Base-by-base conservation (phyloP, 2,113 vertebrate genomes). In the Coreoperca whiteheadi region DNA sequence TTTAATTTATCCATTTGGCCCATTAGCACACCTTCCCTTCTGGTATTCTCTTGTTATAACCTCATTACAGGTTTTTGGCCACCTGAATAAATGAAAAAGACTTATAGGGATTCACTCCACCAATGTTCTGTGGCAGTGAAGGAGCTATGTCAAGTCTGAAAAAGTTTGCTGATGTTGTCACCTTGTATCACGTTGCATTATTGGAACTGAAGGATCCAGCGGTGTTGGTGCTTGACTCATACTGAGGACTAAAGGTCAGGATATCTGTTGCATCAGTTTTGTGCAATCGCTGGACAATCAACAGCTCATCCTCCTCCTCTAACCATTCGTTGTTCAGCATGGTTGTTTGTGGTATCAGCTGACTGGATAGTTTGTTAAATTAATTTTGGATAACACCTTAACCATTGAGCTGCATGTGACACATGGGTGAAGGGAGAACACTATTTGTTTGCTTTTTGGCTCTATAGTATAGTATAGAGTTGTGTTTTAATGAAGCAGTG, bases 331-430 rank as follows among this genome's bases (percentile, higher is more conserved):
- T 34, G 32, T 34, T 34, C 8, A 43, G 9, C 41, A 43, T n/a
- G n/a, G 12, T 53, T 5, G 2, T 61, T 34, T 34, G 32, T 34
- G 32, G 32, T 34, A 34, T 34, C 48, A 51, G 7, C 41, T 63
- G n/a, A 72, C 51, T 65, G 39, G 37, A 57, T 28, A 48, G 51
- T 70, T 75, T 73, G 41, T 60, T 60, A 46, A 51, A 67, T 64
- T 11, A 9, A 43, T 23, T 74, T 73, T 46, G 21, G 32, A 15
- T 57, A 72, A 53, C 64, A 70, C 77, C 48, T 69, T 67, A 50
- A 78, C 56, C 60, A 60, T 73, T 74, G 21, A 83, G 65, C 30
- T 79, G 10, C 25, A 48, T 16, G 15, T 46, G 14, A 46, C 15
- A 46, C 12, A 14, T 4, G 4, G 43, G 43, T 16, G 43, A 46